phyloP scores from a whole-genome alignment of 1,140 invertebrate species.

The Ips typographus region DNA sequence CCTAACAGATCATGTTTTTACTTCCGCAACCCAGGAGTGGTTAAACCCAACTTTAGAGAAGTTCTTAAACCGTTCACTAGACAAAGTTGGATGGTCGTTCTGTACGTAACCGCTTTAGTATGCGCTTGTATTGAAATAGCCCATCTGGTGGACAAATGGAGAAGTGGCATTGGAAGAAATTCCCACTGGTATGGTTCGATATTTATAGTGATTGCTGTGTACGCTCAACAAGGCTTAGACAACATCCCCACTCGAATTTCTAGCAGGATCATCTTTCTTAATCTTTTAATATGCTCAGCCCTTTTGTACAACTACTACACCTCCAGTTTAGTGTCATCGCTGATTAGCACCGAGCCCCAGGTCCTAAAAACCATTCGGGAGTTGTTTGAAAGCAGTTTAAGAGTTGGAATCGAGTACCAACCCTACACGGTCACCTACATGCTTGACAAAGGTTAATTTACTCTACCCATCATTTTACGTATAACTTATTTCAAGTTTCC shows the following conservation, averaged over 20 bases:
- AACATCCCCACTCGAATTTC: conserved; percentile 38
- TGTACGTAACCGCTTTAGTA: conserved; percentile 17
- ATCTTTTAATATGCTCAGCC: conserved; percentile 45
- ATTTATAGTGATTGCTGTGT: conserved; percentile 33
- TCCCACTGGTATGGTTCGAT: conserved; percentile 14
- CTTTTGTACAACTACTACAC: conserved; percentile 52
- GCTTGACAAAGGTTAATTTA: conserved; percentile 30
- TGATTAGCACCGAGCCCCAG: conserved; percentile 43
- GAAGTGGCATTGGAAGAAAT: too few species aligned
- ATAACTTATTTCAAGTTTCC: conserved; percentile 2
- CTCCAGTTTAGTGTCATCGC: conserved; percentile 49
- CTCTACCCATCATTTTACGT: background rate
- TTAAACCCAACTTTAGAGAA: conserved; percentile 32
- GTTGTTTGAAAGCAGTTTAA: conserved; percentile 40
- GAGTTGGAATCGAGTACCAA: conserved; percentile 41
- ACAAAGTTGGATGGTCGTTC: conserved; percentile 32
- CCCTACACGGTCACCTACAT: conserved; percentile 41
- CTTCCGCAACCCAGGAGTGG: conserved; percentile 38
- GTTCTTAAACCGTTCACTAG: conserved; percentile 41
- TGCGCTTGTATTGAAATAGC: conserved; percentile 34
- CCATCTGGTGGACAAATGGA: conserved; percentile 19
- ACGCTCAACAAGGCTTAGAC: conserved; percentile 36
- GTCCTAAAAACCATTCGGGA: conserved; percentile 40
- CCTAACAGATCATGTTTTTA: conserved; percentile 36
- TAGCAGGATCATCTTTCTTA: conserved; percentile 46